Base-by-base conservation (phyloP, 2,797 vertebrate species). In the Poecile montanus region DNA sequence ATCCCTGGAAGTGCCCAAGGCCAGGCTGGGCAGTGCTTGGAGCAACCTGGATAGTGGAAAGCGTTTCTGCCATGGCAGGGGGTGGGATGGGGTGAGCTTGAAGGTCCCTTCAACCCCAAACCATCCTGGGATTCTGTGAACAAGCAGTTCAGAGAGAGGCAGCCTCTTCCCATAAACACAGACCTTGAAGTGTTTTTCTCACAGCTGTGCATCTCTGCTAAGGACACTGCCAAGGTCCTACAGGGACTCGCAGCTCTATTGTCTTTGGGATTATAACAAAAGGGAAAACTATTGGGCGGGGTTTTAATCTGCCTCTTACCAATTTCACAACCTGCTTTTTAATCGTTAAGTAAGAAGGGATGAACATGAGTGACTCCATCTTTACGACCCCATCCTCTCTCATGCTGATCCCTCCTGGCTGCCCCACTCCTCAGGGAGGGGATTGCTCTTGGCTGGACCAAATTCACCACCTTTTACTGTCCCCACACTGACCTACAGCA, bases 11-110 rank as follows among this genome's bases (percentile, higher is more conserved):
- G 18, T 56, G 18, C 0, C 22, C 70, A 0, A 56, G 34, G 42
- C 36, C 30, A 56, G 22, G 36, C 0, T 75, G 45, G 38, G 30
- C 0, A 0, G 8, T 7, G 11, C 32, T 51, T 3, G 42, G 26
- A 32, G 11, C 30, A 32, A 0, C 30, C 61, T 48, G 54, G 21
- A 6, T 0, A 5, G 25, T 19, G 30, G 40, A 0, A 88, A 7
- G 7, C 34, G 47, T 32, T 18, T 20, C 29, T 53, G n/a, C 4
- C 20, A 5, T 4, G 19, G 51, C 38, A 65, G 4, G 19, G 50
- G 15, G 4, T 11, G 32, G 44, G 0, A 45, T 8, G 2, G 6
- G 16, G 4, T n/a, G 30, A 1, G 2, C 30, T 42, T 23, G 4
- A 22, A 36, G 56, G 5, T 9, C 22, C n/a, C 34, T 32, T 19